Conservation (phyloP, 2,113 vertebrate species). For the Podarcis raffonei region DNA sequence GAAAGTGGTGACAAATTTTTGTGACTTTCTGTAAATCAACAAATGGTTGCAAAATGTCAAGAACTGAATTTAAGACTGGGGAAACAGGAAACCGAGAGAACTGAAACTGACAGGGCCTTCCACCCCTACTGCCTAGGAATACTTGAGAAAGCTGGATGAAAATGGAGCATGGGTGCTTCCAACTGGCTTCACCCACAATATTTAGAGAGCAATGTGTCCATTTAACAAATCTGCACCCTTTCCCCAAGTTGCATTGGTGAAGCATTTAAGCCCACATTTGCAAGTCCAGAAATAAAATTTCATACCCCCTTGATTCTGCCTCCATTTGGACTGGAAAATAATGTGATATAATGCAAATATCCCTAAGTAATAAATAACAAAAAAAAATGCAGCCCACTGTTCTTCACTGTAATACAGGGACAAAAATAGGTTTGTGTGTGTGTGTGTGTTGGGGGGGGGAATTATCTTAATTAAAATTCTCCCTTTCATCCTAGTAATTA, state of each 20-base stretch:
- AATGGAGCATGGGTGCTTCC: neutral
- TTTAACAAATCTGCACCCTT: neutral
- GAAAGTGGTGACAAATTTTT: too few species aligned
- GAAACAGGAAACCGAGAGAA: too few species aligned
- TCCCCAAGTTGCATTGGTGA: neutral
- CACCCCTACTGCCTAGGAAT: neutral
- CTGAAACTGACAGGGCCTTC: too few species aligned
- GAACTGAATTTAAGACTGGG: too few species aligned
- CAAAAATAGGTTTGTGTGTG: constrained; percentile 6
- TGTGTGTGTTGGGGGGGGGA: constrained; percentile 46
- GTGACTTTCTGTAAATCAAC: too few species aligned
- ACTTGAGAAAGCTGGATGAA: neutral
- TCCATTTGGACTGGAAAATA: neutral
- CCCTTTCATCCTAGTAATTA: constrained; percentile 80
- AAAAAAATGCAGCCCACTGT: constrained; percentile 7
- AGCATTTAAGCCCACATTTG: neutral
- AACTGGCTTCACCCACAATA: neutral
- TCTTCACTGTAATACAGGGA: constrained; percentile 24
- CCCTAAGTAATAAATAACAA: constrained; percentile 3
- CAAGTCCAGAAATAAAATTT: neutral
- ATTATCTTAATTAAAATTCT: constrained; percentile 83
- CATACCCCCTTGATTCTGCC: neutral
- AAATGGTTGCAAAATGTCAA: too few species aligned
- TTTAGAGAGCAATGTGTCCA: neutral
- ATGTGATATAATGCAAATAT: constrained; percentile 3